Base-by-base conservation (phyloP, 2,113 vertebrate species). In the Oenanthe oenanthe region DNA sequence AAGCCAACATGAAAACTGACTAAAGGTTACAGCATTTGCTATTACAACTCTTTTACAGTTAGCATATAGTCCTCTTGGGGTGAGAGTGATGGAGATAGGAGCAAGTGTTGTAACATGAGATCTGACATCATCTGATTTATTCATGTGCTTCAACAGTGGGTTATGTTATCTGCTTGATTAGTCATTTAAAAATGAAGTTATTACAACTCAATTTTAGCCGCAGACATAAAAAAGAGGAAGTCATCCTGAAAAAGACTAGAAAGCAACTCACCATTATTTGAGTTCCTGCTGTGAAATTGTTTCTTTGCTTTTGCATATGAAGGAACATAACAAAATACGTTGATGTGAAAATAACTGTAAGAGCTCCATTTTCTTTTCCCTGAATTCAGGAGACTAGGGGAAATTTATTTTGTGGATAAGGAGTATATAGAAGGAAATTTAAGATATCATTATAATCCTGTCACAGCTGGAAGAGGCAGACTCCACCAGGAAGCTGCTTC, bases 111-210 rank as follows among this genome's bases (percentile, higher is more conserved):
- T 73, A 93, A 62, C 77, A 74, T 48, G 34, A 95, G 43, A 83
- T 76, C 54, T 77, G 78, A 94, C 78, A 91, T 91, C 14, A 43
- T 17, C 36, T 95, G 42, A 89, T 91, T 95, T 97, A 94, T 96
- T 96, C 32, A 95, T 95, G 75, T 38, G 26, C 42, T 92, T 58
- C 10, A 76, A 73, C 19, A 75, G 73, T 6, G 13, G 8, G 24
- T 66, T 78, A 34, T 57, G 21, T 84, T 79, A 51, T 78, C 32
- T 88, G n/a, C 54, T 65, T 48, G 26, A 56, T 79, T 85, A 0
- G 0, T 42, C 42, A 62, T 70, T 85, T 88, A 4, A 62, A 91
- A 87, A 72, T 12, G 20, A n/a, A 70, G n/a, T 36, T 47, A 50
- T 31, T 66, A 13, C 45, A 85, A 62, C 13, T n/a, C 20, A 75